Base-by-base conservation (phyloP, 2,113 vertebrate genomes). In the Scartelaos histophorus region DNA sequence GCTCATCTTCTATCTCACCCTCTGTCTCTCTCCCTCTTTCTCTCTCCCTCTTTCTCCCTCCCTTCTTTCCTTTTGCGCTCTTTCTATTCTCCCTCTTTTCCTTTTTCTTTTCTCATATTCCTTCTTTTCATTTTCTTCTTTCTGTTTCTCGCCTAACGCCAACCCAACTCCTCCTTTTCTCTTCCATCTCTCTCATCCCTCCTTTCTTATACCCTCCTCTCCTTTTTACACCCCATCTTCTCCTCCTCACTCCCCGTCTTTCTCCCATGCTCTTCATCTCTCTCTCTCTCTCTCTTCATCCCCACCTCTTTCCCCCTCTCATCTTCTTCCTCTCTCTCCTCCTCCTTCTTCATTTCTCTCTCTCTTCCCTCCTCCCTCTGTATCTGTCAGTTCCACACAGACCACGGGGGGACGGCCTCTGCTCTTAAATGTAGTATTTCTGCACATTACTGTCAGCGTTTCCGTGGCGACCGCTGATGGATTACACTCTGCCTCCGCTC, bases 391-490 rank as follows among this genome's bases (percentile, higher is more conserved):
- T 38, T 38, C 35, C 7, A 4, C 34, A 35, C 35, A 38, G 35
- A 4, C 35, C 35, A 9, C 0, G 73, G 71, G 82, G 71, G 70
- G 70, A 66, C 71, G 70, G 76, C 75, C 81, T 78, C 74, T 0
- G 66, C 75, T 70, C 77, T 47, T 75, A 58, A 84, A 84, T 76
- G 76, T 79, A 87, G 82, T 87, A 87, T 87, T 82, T 78, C 73
- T 80, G 51, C 73, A 74, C 75, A 85, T 88, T 80, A 86, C 68
- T 85, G 86, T 88, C 84, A 76, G 76, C 64, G 73, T 75, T 38
- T 77, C 72, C 81, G 75, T 51, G 34, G 76, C 83, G 88, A 85
- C 84, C 80, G 83, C 76, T 89, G 90, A 91, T 88, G 75, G 80
- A 89, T 88, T 81, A 82, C 72, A 73, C 74, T 82, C 71, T 67